Percentiles rank a stretch among this genome's conserved stretches.
Evolutionary conservation across 2,888 invertebrate genomes (phyloP).

Genomic region (Cosmopolites sordidus): DNA sequence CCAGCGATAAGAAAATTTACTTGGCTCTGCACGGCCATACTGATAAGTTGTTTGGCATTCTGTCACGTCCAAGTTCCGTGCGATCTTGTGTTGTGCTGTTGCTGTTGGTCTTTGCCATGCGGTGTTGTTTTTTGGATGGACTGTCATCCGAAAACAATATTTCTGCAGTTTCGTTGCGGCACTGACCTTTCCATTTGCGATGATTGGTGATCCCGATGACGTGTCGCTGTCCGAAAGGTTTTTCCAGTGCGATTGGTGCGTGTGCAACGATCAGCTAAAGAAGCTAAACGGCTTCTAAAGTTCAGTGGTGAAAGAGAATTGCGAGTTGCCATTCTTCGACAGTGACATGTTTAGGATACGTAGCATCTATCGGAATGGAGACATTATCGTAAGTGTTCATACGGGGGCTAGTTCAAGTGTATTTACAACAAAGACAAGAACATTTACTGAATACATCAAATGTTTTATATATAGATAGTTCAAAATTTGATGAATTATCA

Average conservation of each 20-base stretch:
- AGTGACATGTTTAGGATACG: slow-evolving; percentile 16
- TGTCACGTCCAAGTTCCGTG: slow-evolving; percentile 16
- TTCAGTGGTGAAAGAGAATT: no score
- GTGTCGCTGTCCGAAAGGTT: slow-evolving; percentile 11
- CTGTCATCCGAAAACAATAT: background rate
- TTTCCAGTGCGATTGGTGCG: background rate
- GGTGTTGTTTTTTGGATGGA: no score
- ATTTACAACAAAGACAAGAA: no score
- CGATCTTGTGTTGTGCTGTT: background rate
- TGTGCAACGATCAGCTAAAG: background rate
- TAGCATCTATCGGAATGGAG: slow-evolving; percentile 22
- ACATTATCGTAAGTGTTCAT: slow-evolving; percentile 25
- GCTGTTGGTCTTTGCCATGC: no score
- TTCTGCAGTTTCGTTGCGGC: slow-evolving; percentile 1
- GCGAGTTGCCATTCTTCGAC: no score
- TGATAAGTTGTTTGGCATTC: slow-evolving; percentile 27
- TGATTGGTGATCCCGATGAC: slow-evolving; percentile 11
- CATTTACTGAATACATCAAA: no score
- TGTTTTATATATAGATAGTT: no score
- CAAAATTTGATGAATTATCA: no score
- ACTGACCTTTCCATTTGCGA: slow-evolving; percentile 6
- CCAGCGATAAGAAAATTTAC: slow-evolving; percentile 27
- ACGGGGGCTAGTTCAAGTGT: no score
- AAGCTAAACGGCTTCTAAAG: no score
- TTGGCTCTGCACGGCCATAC: slow-evolving; percentile 19